Base-by-base conservation (phyloP, 2,888 invertebrate species). In the Diloba caeruleocephala region DNA sequence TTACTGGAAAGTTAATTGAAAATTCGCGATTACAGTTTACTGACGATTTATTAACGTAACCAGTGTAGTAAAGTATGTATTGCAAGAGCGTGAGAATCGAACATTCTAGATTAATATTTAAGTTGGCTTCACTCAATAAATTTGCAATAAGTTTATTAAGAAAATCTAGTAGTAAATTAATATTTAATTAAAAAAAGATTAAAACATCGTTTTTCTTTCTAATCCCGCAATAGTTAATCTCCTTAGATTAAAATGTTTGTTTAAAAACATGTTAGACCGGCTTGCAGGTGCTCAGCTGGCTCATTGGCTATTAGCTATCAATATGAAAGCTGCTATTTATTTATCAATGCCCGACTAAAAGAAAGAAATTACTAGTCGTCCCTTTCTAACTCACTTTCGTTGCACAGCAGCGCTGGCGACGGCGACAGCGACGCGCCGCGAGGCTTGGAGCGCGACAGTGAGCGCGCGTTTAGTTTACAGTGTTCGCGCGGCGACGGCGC, bases 351-450 rank as follows among this genome's bases (percentile, higher is more conserved):
- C 74, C 55, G 85, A 82, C 81, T 82, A 82, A 90, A 72, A 84
- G 87, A 86, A 88, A 89, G 87, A 89, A 90, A 88, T 88, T 85
- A 84, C 73, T 80, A 63, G 79, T 81, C 79, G 89, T 92, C 92
- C 87, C 88, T 87, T 87, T 92, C 91, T 78, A 81, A 71, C 88
- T 62, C 85, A 85, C 90, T 92, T 92, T 92, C 92, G 74, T 76
- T 59, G 77, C 21, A 21, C 21, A 1, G 21, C 57, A 48, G 65
- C 57, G 61, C 56, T 48, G 46, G 52, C 71, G 58, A 54, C 57
- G 66, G 46, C 58, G 46, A 44, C 48, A 4, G 64, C 50, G 46
- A 65, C 61, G 38, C n/a, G n/a, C n/a, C n/a, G n/a, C n/a, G n/a
- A n/a, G n/a, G n/a, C n/a, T n/a, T 44, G 67, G 76, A 63, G 73